phyloP scores from a whole-genome alignment of 2,113 vertebrate species.

The Plestiodon gilberti region DNA sequence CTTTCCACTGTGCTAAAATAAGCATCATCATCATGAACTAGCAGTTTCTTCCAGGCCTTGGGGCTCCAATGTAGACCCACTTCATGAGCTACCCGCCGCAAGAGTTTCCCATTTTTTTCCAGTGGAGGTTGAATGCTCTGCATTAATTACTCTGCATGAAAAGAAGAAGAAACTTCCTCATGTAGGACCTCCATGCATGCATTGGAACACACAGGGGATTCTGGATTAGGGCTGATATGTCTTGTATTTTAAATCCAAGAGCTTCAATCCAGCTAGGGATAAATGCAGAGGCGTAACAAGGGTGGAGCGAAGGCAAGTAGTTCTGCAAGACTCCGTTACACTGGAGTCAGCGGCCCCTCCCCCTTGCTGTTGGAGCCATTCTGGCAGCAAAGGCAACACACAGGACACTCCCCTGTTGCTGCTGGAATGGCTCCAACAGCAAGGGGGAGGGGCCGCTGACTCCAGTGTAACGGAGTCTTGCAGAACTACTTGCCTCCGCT shows the following conservation, averaged over 20 bases:
- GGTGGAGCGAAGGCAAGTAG: too few relatives aligned
- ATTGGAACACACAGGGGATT: not conserved
- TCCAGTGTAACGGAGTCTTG: too few relatives aligned
- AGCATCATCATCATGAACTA: not conserved
- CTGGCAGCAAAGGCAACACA: too few relatives aligned
- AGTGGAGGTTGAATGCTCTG: too few relatives aligned
- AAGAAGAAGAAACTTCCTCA: not conserved
- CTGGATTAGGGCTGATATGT: not conserved
- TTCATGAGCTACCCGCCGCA: not conserved
- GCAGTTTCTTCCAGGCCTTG: not conserved
- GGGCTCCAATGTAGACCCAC: not conserved
- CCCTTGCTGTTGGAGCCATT: too few relatives aligned
- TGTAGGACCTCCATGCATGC: not conserved
- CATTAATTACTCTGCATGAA: not conserved
- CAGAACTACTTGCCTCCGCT: too few relatives aligned
- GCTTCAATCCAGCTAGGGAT: not conserved
- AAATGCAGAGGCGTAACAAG: not conserved
- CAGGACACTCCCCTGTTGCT: too few relatives aligned
- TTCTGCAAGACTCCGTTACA: too few relatives aligned
- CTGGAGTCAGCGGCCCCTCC: too few relatives aligned
- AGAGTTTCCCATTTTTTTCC: not conserved
- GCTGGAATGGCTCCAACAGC: too few relatives aligned
- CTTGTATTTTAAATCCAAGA: not conserved
- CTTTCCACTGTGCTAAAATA: not conserved
- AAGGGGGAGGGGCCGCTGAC: too few relatives aligned